phyloP scores from a whole-genome alignment of 2,797 vertebrate genomes.

The Phylloscopus collybita region DNA sequence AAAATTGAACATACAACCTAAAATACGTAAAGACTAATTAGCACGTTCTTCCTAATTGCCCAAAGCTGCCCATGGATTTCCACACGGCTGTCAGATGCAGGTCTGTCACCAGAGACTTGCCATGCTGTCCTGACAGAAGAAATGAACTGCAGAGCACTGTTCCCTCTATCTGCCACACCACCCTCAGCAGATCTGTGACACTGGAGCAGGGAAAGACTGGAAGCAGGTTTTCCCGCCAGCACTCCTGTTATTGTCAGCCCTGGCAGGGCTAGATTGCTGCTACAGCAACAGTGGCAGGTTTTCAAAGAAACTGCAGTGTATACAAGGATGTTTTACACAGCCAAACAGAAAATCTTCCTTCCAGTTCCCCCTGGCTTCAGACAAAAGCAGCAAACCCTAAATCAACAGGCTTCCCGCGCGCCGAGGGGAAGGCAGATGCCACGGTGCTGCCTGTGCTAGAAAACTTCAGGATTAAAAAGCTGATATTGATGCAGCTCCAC shows the following conservation, averaged over 20 bases:
- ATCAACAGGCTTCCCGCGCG: neutral
- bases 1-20: neutral
- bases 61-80: fast-evolving
- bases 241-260: slow-evolving; percentile 5
- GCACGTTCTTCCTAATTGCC: neutral
- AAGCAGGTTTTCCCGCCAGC: neutral
- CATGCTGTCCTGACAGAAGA: neutral
- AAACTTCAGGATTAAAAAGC: neutral
- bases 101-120: neutral
- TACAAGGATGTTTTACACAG: slow-evolving; percentile 59
- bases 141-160: neutral
- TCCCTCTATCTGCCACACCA: neutral
- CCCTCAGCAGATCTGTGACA: fast-evolving
- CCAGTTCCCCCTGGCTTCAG: slow-evolving; percentile 57
- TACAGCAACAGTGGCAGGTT: slow-evolving; percentile 64
- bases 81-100: neutral
- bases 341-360: slow-evolving; percentile 64
- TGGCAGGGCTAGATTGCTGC: slow-evolving; percentile 30
- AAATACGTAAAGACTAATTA: fast-evolving
- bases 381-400: slow-evolving; percentile 52
- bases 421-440: neutral
- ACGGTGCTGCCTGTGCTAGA: neutral
- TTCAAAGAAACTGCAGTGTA: slow-evolving; percentile 56
- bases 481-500: neutral
- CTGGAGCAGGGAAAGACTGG: neutral